Conservation (phyloP, 1,140 invertebrate genomes). For the Drosophila bipectinata region DNA sequence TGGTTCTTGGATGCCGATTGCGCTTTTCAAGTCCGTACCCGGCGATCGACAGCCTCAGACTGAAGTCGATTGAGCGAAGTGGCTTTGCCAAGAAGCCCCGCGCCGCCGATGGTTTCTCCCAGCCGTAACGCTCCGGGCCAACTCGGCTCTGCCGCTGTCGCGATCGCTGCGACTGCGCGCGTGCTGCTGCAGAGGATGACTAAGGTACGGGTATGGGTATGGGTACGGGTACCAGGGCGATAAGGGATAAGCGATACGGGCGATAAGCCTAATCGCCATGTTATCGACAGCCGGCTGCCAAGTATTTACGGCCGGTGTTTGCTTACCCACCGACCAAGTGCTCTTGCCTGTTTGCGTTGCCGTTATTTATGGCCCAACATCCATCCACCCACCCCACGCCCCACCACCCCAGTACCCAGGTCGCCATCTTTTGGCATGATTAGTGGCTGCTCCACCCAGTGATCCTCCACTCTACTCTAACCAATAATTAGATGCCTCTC, state of each 20-base stretch:
- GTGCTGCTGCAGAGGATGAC: slow-evolving; percentile 52
- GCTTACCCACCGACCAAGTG: slow-evolving; percentile 28
- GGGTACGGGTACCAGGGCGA: background rate
- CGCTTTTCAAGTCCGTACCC: slow-evolving; percentile 58
- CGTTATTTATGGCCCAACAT: slow-evolving; percentile 37
- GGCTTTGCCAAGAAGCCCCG: slow-evolving; percentile 38
- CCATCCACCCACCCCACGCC: background rate
- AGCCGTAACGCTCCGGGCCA: slow-evolving; percentile 56
- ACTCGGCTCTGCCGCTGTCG: background rate
- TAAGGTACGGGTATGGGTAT: slow-evolving; percentile 4
- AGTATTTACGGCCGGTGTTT: slow-evolving; percentile 29
- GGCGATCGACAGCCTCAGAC: slow-evolving; percentile 77
- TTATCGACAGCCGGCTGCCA: slow-evolving; percentile 28
- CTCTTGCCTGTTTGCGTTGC: slow-evolving; percentile 1
- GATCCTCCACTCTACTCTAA: no score
- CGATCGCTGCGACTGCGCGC: slow-evolving; percentile 58
- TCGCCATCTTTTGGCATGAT: no score
- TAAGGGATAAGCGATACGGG: background rate
- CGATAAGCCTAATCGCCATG: slow-evolving; percentile 46
- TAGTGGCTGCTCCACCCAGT: no score
- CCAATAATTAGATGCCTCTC: no score
- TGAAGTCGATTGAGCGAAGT: slow-evolving; percentile 13
- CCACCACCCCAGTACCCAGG: background rate
- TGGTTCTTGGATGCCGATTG: background rate
- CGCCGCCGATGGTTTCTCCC: slow-evolving; percentile 30